Evolutionary conservation across 2,888 invertebrate species (phyloP).

Genomic region (Thyatira batis): DNA sequence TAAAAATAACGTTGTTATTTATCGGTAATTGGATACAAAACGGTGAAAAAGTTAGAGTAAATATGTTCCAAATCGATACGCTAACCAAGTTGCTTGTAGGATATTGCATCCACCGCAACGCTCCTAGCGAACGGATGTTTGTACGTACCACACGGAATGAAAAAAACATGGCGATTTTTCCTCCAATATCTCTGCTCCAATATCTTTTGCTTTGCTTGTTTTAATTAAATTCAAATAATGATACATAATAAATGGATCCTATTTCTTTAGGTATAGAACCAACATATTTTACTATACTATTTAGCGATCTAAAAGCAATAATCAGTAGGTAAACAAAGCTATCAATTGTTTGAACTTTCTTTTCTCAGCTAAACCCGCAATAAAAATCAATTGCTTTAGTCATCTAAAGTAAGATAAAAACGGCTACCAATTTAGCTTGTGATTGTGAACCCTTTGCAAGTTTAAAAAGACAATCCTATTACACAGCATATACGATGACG

Average conservation of each 20-base stretch:
- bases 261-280: no score
- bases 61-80: neutral
- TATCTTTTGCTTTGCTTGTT: no score
- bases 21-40: neutral
- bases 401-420: neutral
- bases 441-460: conserved; percentile 3
- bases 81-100: conserved; percentile 6
- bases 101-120: conserved; percentile 6
- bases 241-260: no score
- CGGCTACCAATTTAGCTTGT: neutral
- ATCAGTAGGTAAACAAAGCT: neutral
- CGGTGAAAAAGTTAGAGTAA: neutral
- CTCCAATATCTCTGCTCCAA: no score
- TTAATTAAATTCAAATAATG: no score
- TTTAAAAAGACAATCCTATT: conserved; percentile 3
- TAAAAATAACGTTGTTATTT: no score
- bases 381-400: conserved; percentile 2
- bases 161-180: neutral
- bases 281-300: no score
- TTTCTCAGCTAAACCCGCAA: neutral
- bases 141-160: conserved; percentile 3
- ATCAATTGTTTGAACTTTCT: neutral
- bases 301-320: no score
- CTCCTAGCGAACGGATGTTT: conserved; percentile 1
- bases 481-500: neutral